These are phyloP conservation scores for Girardinus metallicus DNA, from an alignment of 2,797 vertebrate genomes.

Conservation along the genomic window DNA sequence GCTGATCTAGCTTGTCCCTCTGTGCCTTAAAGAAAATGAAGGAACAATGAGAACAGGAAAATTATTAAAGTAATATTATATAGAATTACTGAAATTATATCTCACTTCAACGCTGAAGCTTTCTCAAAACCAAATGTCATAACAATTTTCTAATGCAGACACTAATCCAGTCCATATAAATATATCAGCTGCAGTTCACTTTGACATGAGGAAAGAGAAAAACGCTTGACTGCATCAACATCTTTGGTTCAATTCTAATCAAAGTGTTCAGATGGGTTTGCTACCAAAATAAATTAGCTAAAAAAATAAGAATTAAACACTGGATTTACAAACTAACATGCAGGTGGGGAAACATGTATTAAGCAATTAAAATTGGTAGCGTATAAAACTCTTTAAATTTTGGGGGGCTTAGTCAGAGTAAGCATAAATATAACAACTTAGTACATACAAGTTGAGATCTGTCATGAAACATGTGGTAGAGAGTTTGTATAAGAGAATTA, in stretches of 20 bases:
- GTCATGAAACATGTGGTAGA: neutral
- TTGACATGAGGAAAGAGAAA: neutral
- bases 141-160: neutral
- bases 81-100: neutral
- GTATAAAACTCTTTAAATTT: neutral
- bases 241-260: neutral
- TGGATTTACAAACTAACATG: neutral
- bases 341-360: neutral
- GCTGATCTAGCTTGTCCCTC: neutral
- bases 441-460: neutral
- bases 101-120: neutral
- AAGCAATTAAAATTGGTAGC: neutral
- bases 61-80: neutral
- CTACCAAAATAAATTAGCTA: neutral
- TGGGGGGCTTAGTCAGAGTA: neutral
- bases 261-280: neutral
- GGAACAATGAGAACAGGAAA: neutral
- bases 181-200: neutral
- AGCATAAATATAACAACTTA: neutral
- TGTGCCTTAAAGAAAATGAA: neutral
- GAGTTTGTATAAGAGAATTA: neutral
- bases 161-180: neutral
- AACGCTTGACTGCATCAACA: neutral
- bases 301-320: neutral
- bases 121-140: neutral